These are phyloP conservation scores for Drosophila barbarae DNA, from an alignment of 2,888 invertebrate species.

Conservation along the genomic window DNA sequence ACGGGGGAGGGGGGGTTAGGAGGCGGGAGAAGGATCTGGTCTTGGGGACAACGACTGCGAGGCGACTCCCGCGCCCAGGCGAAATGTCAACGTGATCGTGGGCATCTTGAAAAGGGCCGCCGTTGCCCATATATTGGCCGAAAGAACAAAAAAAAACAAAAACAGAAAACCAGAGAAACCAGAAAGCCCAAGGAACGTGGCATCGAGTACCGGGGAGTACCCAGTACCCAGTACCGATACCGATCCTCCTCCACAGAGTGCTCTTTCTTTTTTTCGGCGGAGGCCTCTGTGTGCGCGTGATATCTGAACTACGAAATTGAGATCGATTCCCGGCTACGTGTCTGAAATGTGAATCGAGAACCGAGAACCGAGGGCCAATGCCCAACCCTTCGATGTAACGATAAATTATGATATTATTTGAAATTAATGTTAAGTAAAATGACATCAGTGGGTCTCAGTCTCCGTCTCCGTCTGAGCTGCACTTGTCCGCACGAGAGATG, in stretches of 20 bases:
- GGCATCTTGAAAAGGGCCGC: slow-evolving; percentile 70
- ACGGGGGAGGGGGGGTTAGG: background rate
- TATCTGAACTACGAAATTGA: slow-evolving; percentile 74
- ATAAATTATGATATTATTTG: slow-evolving; percentile 73
- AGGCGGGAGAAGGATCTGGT: slow-evolving; percentile 8
- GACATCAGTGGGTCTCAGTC: slow-evolving; percentile 46
- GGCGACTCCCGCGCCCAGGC: slow-evolving; percentile 23
- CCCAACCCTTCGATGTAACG: slow-evolving; percentile 43
- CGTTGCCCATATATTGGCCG: slow-evolving; percentile 53
- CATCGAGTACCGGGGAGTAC: slow-evolving; percentile 8
- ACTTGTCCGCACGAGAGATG: slow-evolving; percentile 53
- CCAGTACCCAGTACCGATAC: background rate
- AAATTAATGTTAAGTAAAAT: slow-evolving; percentile 66
- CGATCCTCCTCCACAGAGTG: slow-evolving; percentile 17
- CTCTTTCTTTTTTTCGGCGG: slow-evolving; percentile 6
- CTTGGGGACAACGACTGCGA: background rate
- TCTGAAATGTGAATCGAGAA: slow-evolving; percentile 51
- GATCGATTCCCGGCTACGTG: slow-evolving; percentile 70
- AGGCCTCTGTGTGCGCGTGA: slow-evolving; percentile 55
- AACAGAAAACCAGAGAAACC: background rate
- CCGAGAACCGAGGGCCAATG: background rate
- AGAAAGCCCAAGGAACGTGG: slow-evolving; percentile 23
- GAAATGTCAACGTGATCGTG: slow-evolving; percentile 72
- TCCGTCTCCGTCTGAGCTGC: slow-evolving; percentile 44
- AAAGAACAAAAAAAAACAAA: slow-evolving; percentile 1